Evolutionary conservation across 2,888 invertebrate species (phyloP).

Genomic region (Tuberolachnus salignus): DNA sequence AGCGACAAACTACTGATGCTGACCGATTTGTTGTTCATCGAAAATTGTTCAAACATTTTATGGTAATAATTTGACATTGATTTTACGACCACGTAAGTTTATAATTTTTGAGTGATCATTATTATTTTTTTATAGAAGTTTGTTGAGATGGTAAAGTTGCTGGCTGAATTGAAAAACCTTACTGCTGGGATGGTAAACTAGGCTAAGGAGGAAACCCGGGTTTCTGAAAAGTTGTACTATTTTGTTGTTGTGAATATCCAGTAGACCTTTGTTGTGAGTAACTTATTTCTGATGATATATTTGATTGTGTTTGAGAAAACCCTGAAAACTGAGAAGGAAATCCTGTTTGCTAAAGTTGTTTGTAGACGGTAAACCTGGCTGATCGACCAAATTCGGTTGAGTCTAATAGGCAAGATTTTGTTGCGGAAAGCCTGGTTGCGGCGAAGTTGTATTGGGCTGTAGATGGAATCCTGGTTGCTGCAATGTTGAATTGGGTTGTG

Average conservation of each 20-base stretch:
- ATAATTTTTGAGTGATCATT: too few relatives aligned
- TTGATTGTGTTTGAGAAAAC: too few relatives aligned
- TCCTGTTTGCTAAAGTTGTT: conserved; percentile 57
- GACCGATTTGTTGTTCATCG: too few relatives aligned
- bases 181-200: not conserved
- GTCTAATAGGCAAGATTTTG: too few relatives aligned
- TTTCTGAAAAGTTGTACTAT: conserved; percentile 58
- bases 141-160: conserved; percentile 46
- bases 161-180: conserved; percentile 43
- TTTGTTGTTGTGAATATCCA: conserved; percentile 58
- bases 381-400: too few relatives aligned
- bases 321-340: too few relatives aligned
- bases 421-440: conserved; percentile 9
- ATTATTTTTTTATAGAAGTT: too few relatives aligned
- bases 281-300: conserved; percentile 57
- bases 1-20: too few relatives aligned
- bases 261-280: conserved; percentile 60
- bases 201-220: conserved; percentile 59
- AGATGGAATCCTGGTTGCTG: conserved; percentile 6
- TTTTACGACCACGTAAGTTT: too few relatives aligned
- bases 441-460: not conserved
- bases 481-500: not conserved
- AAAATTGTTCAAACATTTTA: too few relatives aligned
- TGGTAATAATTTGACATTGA: too few relatives aligned
- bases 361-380: conserved; percentile 57